phyloP scores from a whole-genome alignment of 2,797 vertebrate species.

The Phalloptychus januarius region DNA sequence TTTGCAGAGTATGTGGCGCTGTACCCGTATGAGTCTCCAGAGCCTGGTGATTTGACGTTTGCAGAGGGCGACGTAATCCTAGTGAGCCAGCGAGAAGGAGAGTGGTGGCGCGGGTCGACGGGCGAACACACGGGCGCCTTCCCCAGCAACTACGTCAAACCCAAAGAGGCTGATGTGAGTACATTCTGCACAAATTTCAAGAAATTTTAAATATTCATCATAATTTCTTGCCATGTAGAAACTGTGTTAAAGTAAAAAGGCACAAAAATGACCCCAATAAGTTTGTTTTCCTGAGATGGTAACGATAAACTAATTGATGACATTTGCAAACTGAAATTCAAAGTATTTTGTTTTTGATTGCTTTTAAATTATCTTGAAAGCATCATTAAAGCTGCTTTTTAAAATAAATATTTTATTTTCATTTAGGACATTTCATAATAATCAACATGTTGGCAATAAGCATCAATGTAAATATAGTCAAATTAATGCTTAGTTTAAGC shows the following conservation, averaged over 20 bases:
- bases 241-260: not conserved
- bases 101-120: constrained; percentile 95
- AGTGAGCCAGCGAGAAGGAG: constrained; percentile 91
- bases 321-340: not conserved
- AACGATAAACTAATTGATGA: not conserved
- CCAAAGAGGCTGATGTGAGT: constrained; percentile 90
- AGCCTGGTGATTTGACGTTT: constrained; percentile 90
- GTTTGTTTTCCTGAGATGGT: not conserved
- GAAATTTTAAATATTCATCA: not conserved
- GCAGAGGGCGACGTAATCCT: constrained; percentile 89
- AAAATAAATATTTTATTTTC: too few relatives aligned
- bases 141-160: constrained; percentile 94
- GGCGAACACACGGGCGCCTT: constrained; percentile 89
- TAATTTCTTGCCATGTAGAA: not conserved
- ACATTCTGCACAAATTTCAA: not conserved
- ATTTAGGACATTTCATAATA: too few relatives aligned
- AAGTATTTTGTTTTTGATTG: not conserved
- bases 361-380: not conserved
- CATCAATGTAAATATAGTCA: too few relatives aligned
- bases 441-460: too few relatives aligned
- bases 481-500: too few relatives aligned
- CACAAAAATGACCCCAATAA: not conserved
- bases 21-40: constrained; percentile 92
- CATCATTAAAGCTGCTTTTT: too few relatives aligned
- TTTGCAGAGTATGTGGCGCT: constrained; percentile 89